Evolutionary conservation across 2,113 vertebrate genomes (phyloP), one percentile per base, ranked within the genome.

Genomic region (Jacana jacana): DNA sequence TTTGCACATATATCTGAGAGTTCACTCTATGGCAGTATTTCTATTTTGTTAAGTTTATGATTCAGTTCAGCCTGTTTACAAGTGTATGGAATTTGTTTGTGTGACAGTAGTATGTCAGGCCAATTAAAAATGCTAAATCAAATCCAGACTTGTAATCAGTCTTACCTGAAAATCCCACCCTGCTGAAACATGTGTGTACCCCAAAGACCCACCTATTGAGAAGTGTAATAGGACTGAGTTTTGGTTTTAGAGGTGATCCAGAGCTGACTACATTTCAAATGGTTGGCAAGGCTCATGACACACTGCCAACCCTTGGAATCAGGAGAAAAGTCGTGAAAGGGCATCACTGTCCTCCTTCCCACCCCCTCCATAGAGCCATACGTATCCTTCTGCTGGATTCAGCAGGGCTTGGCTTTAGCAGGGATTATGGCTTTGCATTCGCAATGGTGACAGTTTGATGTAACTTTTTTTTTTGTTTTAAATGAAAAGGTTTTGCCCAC

Each of bases 221-320:
- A n/a, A n/a, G 2, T 14, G 17, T 14, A 28, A 9, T 44, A 44
- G 15, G 12, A 6, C 10, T 88, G 17, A 33, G 46, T 79, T 35
- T 19, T 60, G 15, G 16, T 27, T 78, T 52, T 68, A 78, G 65
- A 71, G 24, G 33, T 64, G 19, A 71, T 71, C 58, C 22, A 86
- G 72, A 63, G 28, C 58, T 88, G 58, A 35, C 71, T 33, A 8
- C 5, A 7, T 51, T 80, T 88, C 37, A 58, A 57, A 75, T 52
- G 23, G 35, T 17, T 92, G 60, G 20, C 72, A 88, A 75, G 33
- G 28, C 40, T 80, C 0, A 0, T 3, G 11, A 44, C 0, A 9
- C 15, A 13, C 23, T 42, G 46, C 17, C 94, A 73, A 66, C 70
- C 80, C 64, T 77, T 83, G 55, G 37, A 44, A 83, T 6, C 51